These are phyloP conservation scores for Steromphala cineraria DNA, from an alignment of 2,888 invertebrate species.

Conservation along the genomic window DNA sequence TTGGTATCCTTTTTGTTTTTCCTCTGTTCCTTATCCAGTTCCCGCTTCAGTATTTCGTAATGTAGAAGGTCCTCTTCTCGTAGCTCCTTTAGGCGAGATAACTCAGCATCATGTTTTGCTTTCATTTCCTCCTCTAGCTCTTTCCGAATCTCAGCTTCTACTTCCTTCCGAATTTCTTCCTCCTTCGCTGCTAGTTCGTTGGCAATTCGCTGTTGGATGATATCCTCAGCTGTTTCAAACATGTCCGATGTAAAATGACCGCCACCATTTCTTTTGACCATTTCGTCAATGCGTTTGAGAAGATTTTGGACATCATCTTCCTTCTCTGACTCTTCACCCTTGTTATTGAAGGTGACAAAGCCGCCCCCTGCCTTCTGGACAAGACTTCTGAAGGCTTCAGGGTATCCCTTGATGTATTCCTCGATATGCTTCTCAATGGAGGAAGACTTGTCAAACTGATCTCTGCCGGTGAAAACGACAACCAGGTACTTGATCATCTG, in stretches of 20 bases:
- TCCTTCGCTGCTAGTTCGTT: background rate
- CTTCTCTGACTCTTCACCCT: background rate
- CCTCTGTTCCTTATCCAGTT: too few relatives aligned
- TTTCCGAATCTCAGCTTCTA: too few relatives aligned
- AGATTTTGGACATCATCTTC: slow-evolving; percentile 26
- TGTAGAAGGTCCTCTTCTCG: too few relatives aligned
- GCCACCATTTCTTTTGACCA: slow-evolving; percentile 25
- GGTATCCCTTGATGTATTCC: slow-evolving; percentile 10
- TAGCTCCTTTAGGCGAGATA: too few relatives aligned
- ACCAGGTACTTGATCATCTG: slow-evolving; percentile 22
- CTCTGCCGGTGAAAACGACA: slow-evolving; percentile 32
- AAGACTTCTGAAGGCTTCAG: background rate
- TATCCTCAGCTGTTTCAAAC: slow-evolving; percentile 26
- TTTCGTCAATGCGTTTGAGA: slow-evolving; percentile 20
- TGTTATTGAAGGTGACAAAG: slow-evolving; percentile 28
- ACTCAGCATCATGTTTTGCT: too few relatives aligned
- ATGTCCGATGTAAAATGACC: slow-evolving; percentile 27
- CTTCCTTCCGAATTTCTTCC: background rate
- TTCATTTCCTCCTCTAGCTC: too few relatives aligned
- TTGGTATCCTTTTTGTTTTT: too few relatives aligned
- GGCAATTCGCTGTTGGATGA: background rate
- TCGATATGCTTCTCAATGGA: background rate
- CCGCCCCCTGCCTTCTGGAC: slow-evolving; percentile 14
- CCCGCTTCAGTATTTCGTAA: too few relatives aligned
- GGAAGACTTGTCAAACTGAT: slow-evolving; percentile 22